A percentile compares a stretch with the other conserved stretches of the same genome.
Conservation (phyloP, 2,888 invertebrate species). For the Thera obeliscata region DNA sequence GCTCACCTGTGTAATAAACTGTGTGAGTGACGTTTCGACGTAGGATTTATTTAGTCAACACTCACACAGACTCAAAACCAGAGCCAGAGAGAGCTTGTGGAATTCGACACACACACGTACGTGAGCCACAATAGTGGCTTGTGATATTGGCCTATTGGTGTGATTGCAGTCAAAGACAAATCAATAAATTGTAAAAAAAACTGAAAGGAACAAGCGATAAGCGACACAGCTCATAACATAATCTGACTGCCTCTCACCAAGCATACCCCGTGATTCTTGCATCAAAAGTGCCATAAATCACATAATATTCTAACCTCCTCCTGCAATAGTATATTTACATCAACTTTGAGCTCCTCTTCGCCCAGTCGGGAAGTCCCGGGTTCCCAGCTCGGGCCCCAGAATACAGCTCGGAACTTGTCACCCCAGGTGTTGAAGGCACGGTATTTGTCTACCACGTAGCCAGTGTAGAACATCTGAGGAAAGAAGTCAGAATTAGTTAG, state of each 20-base stretch:
- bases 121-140: too few species aligned
- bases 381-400: slow-evolving; percentile 95
- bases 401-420: slow-evolving; percentile 88
- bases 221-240: too few species aligned
- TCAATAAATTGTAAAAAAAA: too few species aligned
- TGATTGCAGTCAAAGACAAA: too few species aligned
- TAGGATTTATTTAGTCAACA: too few species aligned
- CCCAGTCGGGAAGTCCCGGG: slow-evolving; percentile 92
- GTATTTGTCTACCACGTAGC: slow-evolving; percentile 87
- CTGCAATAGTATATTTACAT: slow-evolving; percentile 82
- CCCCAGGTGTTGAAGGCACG: slow-evolving; percentile 82
- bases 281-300: neutral
- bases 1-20: too few species aligned
- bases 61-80: too few species aligned
- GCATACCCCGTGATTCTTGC: neutral
- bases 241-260: neutral
- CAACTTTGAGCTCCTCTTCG: slow-evolving; percentile 89
- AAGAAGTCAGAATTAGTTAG: neutral
- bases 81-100: too few species aligned
- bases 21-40: too few species aligned
- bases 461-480: slow-evolving; percentile 89
- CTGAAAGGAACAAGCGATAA: too few species aligned
- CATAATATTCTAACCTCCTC: slow-evolving; percentile 28
- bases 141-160: too few species aligned
- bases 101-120: too few species aligned